Conservation (phyloP, 2,113 vertebrate species). For the Brachirus orientalis region DNA sequence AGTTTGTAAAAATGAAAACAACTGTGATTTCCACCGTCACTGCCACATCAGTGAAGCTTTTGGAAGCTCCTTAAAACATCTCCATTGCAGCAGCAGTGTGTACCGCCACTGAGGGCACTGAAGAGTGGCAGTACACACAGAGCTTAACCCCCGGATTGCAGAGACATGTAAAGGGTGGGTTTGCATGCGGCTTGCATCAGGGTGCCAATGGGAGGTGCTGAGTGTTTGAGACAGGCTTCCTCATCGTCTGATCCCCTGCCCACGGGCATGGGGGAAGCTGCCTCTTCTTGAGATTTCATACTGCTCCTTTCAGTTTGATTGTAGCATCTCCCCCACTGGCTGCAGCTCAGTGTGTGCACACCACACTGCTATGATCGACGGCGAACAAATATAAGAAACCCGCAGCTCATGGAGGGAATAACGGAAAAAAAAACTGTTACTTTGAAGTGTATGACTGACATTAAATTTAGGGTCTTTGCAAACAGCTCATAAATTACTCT, state of each 20-base stretch:
- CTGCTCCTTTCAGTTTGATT: slow-evolving; percentile 82
- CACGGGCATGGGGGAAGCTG: slow-evolving; percentile 80
- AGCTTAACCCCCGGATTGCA: slow-evolving; percentile 74
- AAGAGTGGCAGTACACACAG: slow-evolving; percentile 60
- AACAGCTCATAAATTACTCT: slow-evolving; percentile 49
- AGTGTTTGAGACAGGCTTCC: slow-evolving; percentile 82
- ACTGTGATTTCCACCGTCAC: slow-evolving; percentile 43
- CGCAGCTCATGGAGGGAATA: slow-evolving; percentile 67
- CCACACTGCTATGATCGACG: slow-evolving; percentile 74
- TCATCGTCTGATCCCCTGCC: slow-evolving; percentile 84
- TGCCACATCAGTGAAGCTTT: slow-evolving; percentile 11
- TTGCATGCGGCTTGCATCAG: slow-evolving; percentile 85
- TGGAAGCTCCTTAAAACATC: too few relatives aligned
- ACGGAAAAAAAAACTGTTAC: slow-evolving; percentile 35
- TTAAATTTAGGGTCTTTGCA: slow-evolving; percentile 63
- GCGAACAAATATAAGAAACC: slow-evolving; percentile 73
- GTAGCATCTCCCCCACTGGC: slow-evolving; percentile 76
- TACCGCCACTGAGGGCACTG: too few relatives aligned
- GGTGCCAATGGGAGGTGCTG: slow-evolving; percentile 81
- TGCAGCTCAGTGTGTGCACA: slow-evolving; percentile 63
- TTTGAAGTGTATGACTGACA: slow-evolving; percentile 49
- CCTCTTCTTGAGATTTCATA: slow-evolving; percentile 84
- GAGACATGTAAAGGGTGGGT: slow-evolving; percentile 77
- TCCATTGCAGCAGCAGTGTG: slow-evolving; percentile 27
- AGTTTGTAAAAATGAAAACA: slow-evolving; percentile 9